Percentiles rank a stretch among this genome's conserved stretches.
phyloP scores from a whole-genome alignment of 1,140 invertebrate species.

The Drosophila tani region DNA sequence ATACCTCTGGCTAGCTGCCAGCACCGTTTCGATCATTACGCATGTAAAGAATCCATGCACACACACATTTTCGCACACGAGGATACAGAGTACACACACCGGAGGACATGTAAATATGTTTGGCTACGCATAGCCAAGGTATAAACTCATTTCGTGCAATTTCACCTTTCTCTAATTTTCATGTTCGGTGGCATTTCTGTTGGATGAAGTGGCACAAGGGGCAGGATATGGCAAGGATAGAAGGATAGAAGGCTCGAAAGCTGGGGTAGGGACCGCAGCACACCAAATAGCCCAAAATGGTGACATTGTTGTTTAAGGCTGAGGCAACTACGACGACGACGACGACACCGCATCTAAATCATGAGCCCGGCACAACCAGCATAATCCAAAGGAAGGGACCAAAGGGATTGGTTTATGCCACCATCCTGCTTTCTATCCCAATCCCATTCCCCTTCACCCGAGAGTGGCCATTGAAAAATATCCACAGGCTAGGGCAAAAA shows the following conservation, averaged over 20 bases:
- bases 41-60: constrained; percentile 50
- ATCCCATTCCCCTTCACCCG: neutral
- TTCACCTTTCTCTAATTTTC: constrained; percentile 76
- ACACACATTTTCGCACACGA: constrained; percentile 6
- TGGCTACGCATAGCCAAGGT: constrained; percentile 51
- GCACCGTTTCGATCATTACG: constrained; percentile 45
- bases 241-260: neutral
- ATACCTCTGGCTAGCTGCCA: constrained; percentile 15
- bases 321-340: constrained; percentile 19
- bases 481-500: constrained; percentile 53
- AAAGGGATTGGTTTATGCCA: constrained; percentile 8
- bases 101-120: constrained; percentile 64
- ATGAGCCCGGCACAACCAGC: constrained; percentile 39
- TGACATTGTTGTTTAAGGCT: constrained; percentile 61
- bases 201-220: neutral
- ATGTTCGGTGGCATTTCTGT: constrained; percentile 60
- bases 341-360: constrained; percentile 50
- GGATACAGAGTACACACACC: constrained; percentile 19
- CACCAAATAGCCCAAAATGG: constrained; percentile 55
- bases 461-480: constrained; percentile 62
- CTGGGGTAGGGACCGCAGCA: neutral
- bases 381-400: constrained; percentile 13
- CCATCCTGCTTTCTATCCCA: neutral
- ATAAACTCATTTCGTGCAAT: constrained; percentile 73
- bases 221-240: constrained; percentile 12